Evolutionary conservation across 2,797 vertebrate species (phyloP).

Genomic region (Chiloscyllium punctatum): DNA sequence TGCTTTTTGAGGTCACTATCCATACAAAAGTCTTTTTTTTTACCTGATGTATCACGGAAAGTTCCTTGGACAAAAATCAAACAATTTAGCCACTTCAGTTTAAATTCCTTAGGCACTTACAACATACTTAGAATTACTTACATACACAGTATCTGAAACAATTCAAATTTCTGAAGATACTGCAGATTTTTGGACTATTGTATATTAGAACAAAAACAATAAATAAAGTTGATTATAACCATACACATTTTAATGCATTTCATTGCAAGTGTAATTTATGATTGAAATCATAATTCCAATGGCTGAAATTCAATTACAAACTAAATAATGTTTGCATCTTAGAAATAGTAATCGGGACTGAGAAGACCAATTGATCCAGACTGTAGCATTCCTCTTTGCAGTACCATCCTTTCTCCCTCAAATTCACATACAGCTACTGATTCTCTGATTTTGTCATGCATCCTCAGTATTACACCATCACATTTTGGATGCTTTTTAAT

Average conservation of each 20-base stretch:
- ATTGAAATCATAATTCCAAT: not conserved
- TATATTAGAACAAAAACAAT: not conserved
- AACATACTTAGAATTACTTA: not conserved
- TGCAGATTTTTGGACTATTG: not conserved
- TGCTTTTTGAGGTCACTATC: not conserved
- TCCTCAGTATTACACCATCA: not conserved
- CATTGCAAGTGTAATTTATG: not conserved
- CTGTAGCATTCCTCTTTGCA: not conserved
- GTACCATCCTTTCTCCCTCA: too few species aligned
- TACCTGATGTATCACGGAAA: not conserved
- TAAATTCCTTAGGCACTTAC: constrained; percentile 13
- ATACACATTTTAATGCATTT: not conserved
- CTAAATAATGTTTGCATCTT: not conserved
- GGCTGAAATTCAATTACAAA: not conserved
- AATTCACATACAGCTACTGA: not conserved
- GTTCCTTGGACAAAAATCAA: not conserved
- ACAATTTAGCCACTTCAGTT: not conserved
- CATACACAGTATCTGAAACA: constrained; percentile 16
- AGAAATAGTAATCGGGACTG: not conserved
- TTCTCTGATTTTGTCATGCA: not conserved
- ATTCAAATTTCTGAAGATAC: not conserved
- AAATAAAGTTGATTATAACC: not conserved
- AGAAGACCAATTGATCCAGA: not conserved
- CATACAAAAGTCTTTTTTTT: not conserved
- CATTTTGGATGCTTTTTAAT: not conserved